Base-by-base conservation (phyloP, 1,140 invertebrate genomes). In the Aricia agestis region DNA sequence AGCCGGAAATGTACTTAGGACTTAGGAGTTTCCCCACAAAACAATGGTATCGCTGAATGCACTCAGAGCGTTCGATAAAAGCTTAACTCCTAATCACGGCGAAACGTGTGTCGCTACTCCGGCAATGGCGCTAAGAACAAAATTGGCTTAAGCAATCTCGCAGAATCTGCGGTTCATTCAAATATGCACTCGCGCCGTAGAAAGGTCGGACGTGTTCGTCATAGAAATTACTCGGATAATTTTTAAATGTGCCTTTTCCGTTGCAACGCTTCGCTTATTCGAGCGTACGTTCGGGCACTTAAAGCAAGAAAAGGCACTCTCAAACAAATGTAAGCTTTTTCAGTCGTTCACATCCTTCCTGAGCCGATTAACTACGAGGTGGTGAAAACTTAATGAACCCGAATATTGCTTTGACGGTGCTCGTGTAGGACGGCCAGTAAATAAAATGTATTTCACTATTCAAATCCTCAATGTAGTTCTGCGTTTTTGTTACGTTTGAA, bases 221-320 rank as follows among this genome's bases (percentile, higher is more conserved):
- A 91, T 91, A 90, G 81, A 80, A 89, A 89, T 86, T 84, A 84
- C 75, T 75, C 75, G 76, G 76, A 78, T 85, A 89, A 90, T 90
- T 91, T 90, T 91, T 90, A 91, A 89, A 85, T 85, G 79, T 81
- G 79, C 81, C 81, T 84, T 87, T 82, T 81, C 74, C 81, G 83
- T 81, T 89, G 87, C 84, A 87, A 80, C 85, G 82, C 86, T 86
- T 76, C 80, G 76, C 82, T 84, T 84, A 87, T 89, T 89, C 84
- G 89, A 78, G 67, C 80, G 78, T 76, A 85, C 83, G 79, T 79
- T 79, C 66, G 71, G 82, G 82, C 85, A 90, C 86, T 88, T 89
- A 88, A 76, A 82, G 79, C 74, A 80, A 76, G 81, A 80, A 78
- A 82, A 84, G 83, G 83, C 80, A 89, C 82, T 83, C 81, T 82